A percentile compares a stretch with the other conserved stretches of the same genome.
Conservation (phyloP, 2,888 invertebrate genomes). For the Teleiodes luculella region DNA sequence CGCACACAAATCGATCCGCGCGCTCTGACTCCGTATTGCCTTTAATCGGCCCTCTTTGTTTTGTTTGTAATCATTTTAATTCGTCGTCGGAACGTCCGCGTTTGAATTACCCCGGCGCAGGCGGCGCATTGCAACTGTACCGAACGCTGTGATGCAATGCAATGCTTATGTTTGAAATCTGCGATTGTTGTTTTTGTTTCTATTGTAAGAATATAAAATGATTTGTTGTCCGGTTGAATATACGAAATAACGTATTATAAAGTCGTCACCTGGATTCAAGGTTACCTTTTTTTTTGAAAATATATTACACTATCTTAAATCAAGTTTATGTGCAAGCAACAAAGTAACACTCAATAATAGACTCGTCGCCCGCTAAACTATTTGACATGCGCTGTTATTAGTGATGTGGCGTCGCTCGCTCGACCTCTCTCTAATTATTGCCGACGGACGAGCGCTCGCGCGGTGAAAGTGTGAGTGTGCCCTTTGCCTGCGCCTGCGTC, state of each 20-base stretch:
- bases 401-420: background rate
- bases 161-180: no score
- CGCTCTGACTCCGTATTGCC: slow-evolving; percentile 3
- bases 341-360: background rate
- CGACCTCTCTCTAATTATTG: background rate
- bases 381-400: background rate
- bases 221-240: no score
- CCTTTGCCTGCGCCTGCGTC: background rate
- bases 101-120: background rate
- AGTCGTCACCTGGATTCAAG: no score
- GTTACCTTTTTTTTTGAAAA: no score
- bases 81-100: background rate
- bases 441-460: background rate
- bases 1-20: slow-evolving; percentile 16
- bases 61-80: slow-evolving; percentile 2
- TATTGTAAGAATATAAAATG: no score
- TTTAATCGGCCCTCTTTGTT: slow-evolving; percentile 8
- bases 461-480: slow-evolving; percentile 9
- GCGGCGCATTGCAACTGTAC: background rate
- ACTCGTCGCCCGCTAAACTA: background rate
- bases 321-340: no score
- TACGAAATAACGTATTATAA: no score
- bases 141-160: background rate
- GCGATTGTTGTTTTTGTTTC: no score
- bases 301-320: no score